Conservation (phyloP, 1,140 invertebrate species). For the Cydia fagiglandana region DNA sequence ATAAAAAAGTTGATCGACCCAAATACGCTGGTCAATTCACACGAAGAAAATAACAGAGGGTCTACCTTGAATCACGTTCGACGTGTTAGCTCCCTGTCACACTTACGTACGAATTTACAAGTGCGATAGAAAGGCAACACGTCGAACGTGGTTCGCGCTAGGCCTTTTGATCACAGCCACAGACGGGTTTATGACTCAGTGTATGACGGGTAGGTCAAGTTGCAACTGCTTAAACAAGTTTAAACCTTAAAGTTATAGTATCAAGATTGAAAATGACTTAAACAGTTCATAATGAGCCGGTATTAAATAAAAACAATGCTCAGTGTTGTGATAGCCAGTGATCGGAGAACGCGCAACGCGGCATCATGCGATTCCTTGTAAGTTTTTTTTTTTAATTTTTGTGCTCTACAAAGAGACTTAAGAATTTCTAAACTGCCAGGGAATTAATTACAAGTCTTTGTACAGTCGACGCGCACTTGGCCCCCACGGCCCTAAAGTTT, state of each 20-base stretch:
- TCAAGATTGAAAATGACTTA: neutral
- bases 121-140: no score
- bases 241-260: neutral
- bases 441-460: no score
- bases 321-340: slow-evolving; percentile 11
- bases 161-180: neutral
- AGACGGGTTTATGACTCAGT: slow-evolving; percentile 9
- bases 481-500: no score
- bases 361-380: neutral
- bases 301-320: neutral
- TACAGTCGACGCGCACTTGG: no score
- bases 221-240: neutral
- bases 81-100: no score
- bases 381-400: slow-evolving; percentile 1
- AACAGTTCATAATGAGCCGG: neutral
- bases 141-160: no score
- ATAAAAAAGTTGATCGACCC: no score
- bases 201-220: neutral
- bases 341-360: neutral
- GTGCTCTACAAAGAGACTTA: neutral
- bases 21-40: neutral
- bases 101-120: no score
- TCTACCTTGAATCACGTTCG: no score
- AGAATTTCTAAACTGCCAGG: neutral
- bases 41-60: neutral